phyloP scores from a whole-genome alignment of 1,140 invertebrate genomes.

The Psilanteris sp. region DNA sequence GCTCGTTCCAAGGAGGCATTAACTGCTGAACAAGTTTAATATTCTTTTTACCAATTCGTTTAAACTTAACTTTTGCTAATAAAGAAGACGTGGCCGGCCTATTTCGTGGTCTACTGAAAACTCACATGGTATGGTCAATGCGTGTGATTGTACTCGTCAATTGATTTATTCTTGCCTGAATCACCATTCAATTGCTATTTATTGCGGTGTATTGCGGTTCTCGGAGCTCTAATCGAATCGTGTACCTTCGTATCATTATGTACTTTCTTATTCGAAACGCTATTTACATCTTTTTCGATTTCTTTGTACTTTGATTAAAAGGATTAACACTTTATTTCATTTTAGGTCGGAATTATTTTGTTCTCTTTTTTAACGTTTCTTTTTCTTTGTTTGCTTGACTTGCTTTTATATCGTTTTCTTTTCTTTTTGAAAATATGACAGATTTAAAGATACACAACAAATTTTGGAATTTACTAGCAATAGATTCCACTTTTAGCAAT shows the following conservation, averaged over 20 bases:
- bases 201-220: slow-evolving; percentile 57
- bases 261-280: too few species aligned
- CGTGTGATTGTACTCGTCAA: slow-evolving; percentile 67
- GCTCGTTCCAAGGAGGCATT: slow-evolving; percentile 78
- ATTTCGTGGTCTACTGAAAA: slow-evolving; percentile 79
- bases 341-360: not conserved
- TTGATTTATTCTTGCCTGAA: slow-evolving; percentile 49
- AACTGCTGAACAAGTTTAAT: slow-evolving; percentile 80
- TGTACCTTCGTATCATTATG: too few species aligned
- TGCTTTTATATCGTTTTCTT: not conserved
- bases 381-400: not conserved
- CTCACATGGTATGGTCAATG: slow-evolving; percentile 78
- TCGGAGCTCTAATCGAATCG: slow-evolving; percentile 58
- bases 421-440: not conserved
- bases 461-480: too few species aligned
- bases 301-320: too few species aligned
- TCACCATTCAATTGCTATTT: slow-evolving; percentile 71
- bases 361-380: not conserved
- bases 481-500: slow-evolving; percentile 64
- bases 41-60: slow-evolving; percentile 76
- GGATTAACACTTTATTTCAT: too few species aligned
- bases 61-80: slow-evolving; percentile 60
- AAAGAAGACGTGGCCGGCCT: slow-evolving; percentile 77
- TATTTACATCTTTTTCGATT: too few species aligned
- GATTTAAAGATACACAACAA: too few species aligned